A percentile compares a stretch with the other conserved stretches of the same genome.
These are phyloP conservation scores for Drosophila kurseongensis DNA, from an alignment of 1,140 invertebrate species.

Conservation along the genomic window DNA sequence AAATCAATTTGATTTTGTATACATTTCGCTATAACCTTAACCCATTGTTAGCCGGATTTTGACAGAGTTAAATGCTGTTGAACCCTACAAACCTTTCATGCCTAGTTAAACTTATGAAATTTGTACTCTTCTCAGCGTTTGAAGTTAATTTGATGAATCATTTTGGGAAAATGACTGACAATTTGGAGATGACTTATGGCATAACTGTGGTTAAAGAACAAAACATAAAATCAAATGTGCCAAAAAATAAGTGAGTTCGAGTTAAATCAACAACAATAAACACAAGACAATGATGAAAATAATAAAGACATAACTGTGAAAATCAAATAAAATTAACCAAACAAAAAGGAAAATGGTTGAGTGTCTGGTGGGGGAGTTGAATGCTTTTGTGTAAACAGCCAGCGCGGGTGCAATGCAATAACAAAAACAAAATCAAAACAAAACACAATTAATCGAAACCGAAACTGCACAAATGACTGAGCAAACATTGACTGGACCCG, in stretches of 20 bases:
- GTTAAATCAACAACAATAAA: conserved; percentile 58
- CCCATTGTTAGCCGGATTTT: conserved; percentile 45
- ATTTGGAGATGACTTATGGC: conserved; percentile 38
- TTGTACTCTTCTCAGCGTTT: conserved; percentile 67
- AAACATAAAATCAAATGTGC: conserved; percentile 56
- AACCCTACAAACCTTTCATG: conserved; percentile 44
- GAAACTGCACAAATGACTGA: conserved; percentile 57
- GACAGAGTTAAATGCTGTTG: conserved; percentile 41
- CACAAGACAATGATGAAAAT: conserved; percentile 47
- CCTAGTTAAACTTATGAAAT: conserved; percentile 65
- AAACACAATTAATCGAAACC: conserved; percentile 50
- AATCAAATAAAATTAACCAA: conserved; percentile 47
- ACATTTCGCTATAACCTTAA: conserved; percentile 34
- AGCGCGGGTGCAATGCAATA: conserved; percentile 37
- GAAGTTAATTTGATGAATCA: conserved; percentile 57
- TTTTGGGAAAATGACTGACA: conserved; percentile 48
- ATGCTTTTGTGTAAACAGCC: conserved; percentile 44
- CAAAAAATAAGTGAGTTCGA: conserved; percentile 68
- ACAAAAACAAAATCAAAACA: conserved; percentile 20
- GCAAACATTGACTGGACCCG: conserved; percentile 52
- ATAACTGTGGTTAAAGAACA: conserved; percentile 17
- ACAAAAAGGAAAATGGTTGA: conserved; percentile 26
- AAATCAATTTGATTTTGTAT: conserved; percentile 19
- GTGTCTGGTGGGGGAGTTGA: conserved; percentile 13
- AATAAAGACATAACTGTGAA: conserved; percentile 42